Base-by-base conservation (phyloP, 2,888 invertebrate genomes). In the Ophion ventricosus region DNA sequence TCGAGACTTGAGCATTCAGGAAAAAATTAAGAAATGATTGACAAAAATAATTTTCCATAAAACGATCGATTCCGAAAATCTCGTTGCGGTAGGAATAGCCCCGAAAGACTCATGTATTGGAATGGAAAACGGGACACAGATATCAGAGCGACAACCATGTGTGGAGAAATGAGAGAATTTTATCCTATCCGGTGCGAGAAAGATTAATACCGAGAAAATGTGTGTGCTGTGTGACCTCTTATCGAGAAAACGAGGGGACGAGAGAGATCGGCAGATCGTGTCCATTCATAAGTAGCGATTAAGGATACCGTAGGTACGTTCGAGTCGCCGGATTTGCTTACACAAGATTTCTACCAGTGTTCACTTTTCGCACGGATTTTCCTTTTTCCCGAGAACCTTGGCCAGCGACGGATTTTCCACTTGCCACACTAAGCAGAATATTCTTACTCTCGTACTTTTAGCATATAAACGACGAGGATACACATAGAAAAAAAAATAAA, bases 261-360 rank as follows among this genome's bases (percentile, higher is more conserved):
- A 59, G 56, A 69, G 75, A 83, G 70, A 75, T 26, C 43, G 69
- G 49, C 82, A 88, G 88, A 91, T 91, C 92, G 90, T 92, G 91
- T 91, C 90, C 89, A 83, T 89, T 87, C 91, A 91, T 92, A 92
- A 92, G 91, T 90, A 92, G 92, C 88, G 91, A 91, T 91, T 54
- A 87, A 74, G 75, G 86, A 88, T 40, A 90, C 90, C 88, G 86
- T 59, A 82, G 86, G 86, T 78, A n/a, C n/a, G 86, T 81, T 79
- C 73, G 80, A 72, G 64, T 76, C 74, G 79, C 56, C 35, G 73
- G 72, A 23, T 73, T 76, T 83, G 86, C 85, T 87, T 87, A 84
- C 86, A 84, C 87, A 88, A 89, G 85, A 88, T 89, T 79, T 63
- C 67, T 75, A 54, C 61, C 69, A 26, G 61, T 74, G 61, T 73